Conservation (phyloP, 1,140 invertebrate genomes). For the Ganaspis sp. region DNA sequence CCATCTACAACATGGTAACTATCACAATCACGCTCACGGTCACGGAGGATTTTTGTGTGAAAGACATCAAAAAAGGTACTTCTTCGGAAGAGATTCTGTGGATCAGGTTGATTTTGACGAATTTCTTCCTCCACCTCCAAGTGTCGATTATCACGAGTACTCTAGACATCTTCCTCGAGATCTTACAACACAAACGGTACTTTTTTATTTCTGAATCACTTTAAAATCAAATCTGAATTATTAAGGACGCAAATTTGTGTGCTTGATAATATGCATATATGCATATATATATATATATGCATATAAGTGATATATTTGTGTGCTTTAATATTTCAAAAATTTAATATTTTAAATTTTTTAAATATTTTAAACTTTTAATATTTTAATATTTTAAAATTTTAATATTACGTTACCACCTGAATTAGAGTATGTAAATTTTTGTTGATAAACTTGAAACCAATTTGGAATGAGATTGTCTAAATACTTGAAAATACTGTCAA, state of each 20-base stretch:
- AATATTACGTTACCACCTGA: too few species aligned
- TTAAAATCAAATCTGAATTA: too few species aligned
- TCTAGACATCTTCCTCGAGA: conserved; percentile 73
- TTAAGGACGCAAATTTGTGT: too few species aligned
- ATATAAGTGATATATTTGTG: too few species aligned
- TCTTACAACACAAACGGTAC: conserved; percentile 76
- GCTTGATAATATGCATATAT: too few species aligned
- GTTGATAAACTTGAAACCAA: too few species aligned
- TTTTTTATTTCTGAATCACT: too few species aligned
- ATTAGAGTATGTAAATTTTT: too few species aligned
- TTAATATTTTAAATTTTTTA: background rate
- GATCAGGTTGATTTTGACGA: conserved; percentile 70
- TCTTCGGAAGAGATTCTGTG: conserved; percentile 68
- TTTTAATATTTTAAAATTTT: background rate
- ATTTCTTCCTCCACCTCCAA: conserved; percentile 67
- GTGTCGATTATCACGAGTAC: conserved; percentile 69
- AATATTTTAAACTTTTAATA: background rate
- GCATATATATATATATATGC: too few species aligned
- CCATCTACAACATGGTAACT: conserved; percentile 60
- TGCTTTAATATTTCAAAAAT: background rate
- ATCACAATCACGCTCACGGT: conserved; percentile 63
- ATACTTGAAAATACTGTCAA: background rate
- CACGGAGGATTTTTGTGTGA: conserved; percentile 69
- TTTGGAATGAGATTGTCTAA: too few species aligned
- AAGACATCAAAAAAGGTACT: conserved; percentile 73